These are phyloP conservation scores for Bufo bufo DNA, from an alignment of 2,113 vertebrate species.

Conservation along the genomic window DNA sequence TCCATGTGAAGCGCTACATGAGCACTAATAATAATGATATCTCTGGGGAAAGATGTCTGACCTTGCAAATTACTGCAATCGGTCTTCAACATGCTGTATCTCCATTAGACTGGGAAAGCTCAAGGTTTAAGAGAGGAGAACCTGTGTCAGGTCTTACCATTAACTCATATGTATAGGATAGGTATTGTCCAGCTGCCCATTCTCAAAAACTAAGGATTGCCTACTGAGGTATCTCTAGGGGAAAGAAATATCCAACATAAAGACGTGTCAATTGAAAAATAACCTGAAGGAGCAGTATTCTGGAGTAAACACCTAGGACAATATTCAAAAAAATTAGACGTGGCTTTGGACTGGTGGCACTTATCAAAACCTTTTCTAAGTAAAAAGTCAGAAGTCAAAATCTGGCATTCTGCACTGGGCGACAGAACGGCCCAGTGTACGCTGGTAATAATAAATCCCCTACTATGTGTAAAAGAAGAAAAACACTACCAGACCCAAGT, in stretches of 20 bases:
- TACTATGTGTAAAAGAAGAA: neutral
- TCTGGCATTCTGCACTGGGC: neutral
- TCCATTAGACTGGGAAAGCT: neutral
- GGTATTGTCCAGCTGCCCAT: too few species aligned
- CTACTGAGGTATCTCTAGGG: neutral
- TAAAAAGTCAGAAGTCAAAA: too few species aligned
- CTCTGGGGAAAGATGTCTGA: neutral
- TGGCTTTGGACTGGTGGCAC: too few species aligned
- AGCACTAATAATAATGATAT: conserved; percentile 18
- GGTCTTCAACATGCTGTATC: neutral
- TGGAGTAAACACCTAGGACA: neutral
- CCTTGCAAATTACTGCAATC: neutral
- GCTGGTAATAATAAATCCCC: neutral
- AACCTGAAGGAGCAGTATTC: neutral
- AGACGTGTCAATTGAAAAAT: too few species aligned
- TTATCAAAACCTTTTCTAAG: too few species aligned
- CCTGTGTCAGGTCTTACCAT: neutral
- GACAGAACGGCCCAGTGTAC: neutral
- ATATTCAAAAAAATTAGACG: too few species aligned
- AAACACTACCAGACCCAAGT: neutral
- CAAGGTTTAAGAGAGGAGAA: neutral
- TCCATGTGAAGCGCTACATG: neutral
- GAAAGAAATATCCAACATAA: too few species aligned
- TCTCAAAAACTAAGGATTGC: neutral
- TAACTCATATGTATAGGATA: neutral